Base-by-base conservation (phyloP, 1,140 invertebrate genomes). In the Drosophila gunungcola region DNA sequence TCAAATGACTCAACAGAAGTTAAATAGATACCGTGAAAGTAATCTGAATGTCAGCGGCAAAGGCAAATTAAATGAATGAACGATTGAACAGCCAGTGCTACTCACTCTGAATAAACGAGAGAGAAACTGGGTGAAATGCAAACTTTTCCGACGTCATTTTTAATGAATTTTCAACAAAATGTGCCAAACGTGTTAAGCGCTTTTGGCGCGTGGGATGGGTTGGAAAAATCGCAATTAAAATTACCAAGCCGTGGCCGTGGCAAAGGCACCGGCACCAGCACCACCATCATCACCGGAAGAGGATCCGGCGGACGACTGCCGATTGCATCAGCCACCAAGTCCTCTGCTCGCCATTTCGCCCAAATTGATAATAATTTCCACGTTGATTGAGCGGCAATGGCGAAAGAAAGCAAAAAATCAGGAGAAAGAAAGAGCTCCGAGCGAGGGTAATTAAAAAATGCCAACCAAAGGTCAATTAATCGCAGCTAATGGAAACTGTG, bases 81-180 rank as follows among this genome's bases (percentile, higher is more conserved):
- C 60, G 64, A 80, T 60, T 65, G 73, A 75, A 72, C 70, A 68
- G 62, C 56, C 46, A 58, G 16, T 21, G 68, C 52, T 52, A 76
- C 75, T 72, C 56, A 12, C 63, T 52, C 58, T 65, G 62, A 69
- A 61, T 62, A 68, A 82, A 57, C 63, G 60, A 56, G 63, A 57
- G 21, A 52, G 42, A 80, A 69, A 58, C 45, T 49, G 63, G 61
- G 49, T 67, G 27, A 82, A 86, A 64, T 60, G 79, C 65, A 88
- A 86, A 86, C 83, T 86, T 86, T 74, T 79, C 76, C 72, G 46
- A 76, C 75, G 79, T 88, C 75, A 75, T 55, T 88, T 86, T 86
- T 83, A 86, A 86, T 88, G 83, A 86, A 86, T 88, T 86, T 88
- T 73, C 79, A 86, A 82, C 83, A 86, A 86, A 86, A 78, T 86